Evolutionary conservation across 2,113 vertebrate genomes (phyloP), one percentile per base, ranked within the genome.

Genomic region (Toxostoma redivivum): DNA sequence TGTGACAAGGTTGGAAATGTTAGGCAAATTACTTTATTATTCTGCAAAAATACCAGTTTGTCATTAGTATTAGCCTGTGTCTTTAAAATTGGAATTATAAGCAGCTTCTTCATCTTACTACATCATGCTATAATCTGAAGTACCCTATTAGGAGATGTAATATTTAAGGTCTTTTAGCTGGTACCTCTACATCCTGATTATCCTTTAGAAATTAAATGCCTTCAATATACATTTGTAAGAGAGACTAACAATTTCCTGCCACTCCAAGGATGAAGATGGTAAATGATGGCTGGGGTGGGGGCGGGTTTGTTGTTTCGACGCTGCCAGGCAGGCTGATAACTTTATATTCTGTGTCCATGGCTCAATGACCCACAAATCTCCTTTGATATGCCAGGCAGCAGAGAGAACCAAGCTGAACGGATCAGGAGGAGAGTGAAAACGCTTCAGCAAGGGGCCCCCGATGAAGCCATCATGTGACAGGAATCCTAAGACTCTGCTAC

Each of bases 401-500:
- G 98, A 98, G 98, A 98, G 98, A 98, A 96, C 98, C 98, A 98
- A 98, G 98, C 98, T 98, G 98, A 98, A 98, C 98, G 98, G 98
- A 97, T 98, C 97, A 97, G 96, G 97, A 98, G 97, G 88, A 86
- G 76, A 97, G 95, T 73, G 96, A 95, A 97, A 97, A 96, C 21
- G 73, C 92, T 97, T 58, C 96, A 96, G 95, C 86, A 94, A 94
- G 95, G 92, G 93, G 94, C 88, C 95, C 96, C 91, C 94, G 86
- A 99, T 99, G 99, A 99, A 99, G 98, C 98, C 98, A 98, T 99
- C 99, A 99, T 99, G 98, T 99, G 99, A 99, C 98, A 99, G 98
- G 98, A 98, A 98, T 98, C 98, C 97, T 97, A 98, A 98, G 94
- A 81, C 95, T 77, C 94, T 93, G 97, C 97, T 92, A 94, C n/a